Percentiles rank a stretch among this genome's conserved stretches.
These are phyloP conservation scores for Caranx melampygus DNA, from an alignment of 2,113 vertebrate genomes.

Conservation along the genomic window DNA sequence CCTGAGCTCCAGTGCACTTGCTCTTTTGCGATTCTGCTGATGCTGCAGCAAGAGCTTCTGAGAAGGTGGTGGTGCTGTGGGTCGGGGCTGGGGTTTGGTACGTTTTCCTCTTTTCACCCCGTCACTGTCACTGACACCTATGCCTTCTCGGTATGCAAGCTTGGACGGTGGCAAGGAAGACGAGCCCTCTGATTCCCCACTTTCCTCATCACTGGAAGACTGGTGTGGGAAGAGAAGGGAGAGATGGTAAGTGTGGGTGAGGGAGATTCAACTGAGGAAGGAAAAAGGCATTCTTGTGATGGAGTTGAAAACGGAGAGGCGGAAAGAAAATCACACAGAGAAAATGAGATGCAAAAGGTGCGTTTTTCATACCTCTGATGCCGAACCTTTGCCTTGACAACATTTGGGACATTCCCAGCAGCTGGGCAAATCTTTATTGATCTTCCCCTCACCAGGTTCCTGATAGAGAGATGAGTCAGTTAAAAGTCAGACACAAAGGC, in stretches of 20 bases:
- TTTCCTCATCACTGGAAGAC: constrained; percentile 82
- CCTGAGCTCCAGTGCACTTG: constrained; percentile 80
- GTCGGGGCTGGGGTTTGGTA: constrained; percentile 56
- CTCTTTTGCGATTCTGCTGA: constrained; percentile 84
- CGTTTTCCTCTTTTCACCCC: constrained; percentile 40
- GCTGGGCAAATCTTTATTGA: constrained; percentile 95
- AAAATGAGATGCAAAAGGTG: background rate
- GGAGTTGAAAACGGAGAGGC: background rate
- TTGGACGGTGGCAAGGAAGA: constrained; percentile 73
- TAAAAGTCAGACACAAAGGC: background rate
- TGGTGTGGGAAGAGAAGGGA: constrained; percentile 30
- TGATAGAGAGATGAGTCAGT: constrained; percentile 64
- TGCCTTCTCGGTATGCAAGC: constrained; percentile 74
- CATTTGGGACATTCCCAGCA: constrained; percentile 99
- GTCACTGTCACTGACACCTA: constrained; percentile 69
- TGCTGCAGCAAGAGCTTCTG: constrained; percentile 85
- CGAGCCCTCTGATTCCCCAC: constrained; percentile 66
- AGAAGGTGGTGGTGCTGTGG: constrained; percentile 82
- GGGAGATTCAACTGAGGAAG: background rate
- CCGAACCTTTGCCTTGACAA: constrained; percentile 86
- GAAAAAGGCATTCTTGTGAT: background rate
- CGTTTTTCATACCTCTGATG: constrained; percentile 77
- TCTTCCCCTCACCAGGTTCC: constrained; percentile 93
- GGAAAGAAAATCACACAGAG: background rate
- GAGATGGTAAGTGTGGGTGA: background rate